These are phyloP conservation scores for Hetaerina americana DNA, from an alignment of 1,140 invertebrate species.

Conservation along the genomic window DNA sequence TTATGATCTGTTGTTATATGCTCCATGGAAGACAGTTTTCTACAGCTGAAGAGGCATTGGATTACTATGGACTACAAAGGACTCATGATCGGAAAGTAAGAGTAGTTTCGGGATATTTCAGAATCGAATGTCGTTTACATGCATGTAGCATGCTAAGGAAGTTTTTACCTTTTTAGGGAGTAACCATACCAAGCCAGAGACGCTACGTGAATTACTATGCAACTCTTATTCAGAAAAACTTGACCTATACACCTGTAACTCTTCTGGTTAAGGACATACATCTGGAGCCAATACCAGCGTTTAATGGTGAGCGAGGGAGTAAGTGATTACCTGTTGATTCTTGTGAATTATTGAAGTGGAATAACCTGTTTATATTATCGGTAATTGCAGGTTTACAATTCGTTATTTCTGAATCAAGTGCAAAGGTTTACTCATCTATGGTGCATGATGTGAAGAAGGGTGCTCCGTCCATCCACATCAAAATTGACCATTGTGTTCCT, in stretches of 20 bases:
- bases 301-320: conserved; percentile 55
- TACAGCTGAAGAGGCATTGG: conserved; percentile 74
- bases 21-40: conserved; percentile 66
- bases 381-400: conserved; percentile 45
- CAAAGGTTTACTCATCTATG: conserved; percentile 42
- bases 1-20: conserved; percentile 97
- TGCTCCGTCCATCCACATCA: conserved; percentile 30
- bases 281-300: conserved; percentile 58
- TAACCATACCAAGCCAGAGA: conserved; percentile 96
- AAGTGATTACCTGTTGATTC: conserved; percentile 28
- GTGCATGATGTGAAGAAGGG: conserved; percentile 44
- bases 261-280: conserved; percentile 59
- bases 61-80: conserved; percentile 77
- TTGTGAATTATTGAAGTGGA: no score
- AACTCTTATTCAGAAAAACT: conserved; percentile 51
- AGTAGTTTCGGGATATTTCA: no score
- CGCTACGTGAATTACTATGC: conserved; percentile 95
- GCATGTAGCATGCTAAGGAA: no score
- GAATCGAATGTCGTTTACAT: no score
- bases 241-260: conserved; percentile 49
- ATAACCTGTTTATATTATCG: no score
- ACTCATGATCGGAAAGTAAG: conserved; percentile 75
- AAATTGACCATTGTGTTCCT: conserved; percentile 45
- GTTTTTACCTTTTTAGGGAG: conserved; percentile 56
- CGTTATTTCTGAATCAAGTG: conserved; percentile 43